Percentiles rank a stretch among this genome's conserved stretches.
Conservation (phyloP, 2,113 vertebrate species). For the Mustela nigripes region DNA sequence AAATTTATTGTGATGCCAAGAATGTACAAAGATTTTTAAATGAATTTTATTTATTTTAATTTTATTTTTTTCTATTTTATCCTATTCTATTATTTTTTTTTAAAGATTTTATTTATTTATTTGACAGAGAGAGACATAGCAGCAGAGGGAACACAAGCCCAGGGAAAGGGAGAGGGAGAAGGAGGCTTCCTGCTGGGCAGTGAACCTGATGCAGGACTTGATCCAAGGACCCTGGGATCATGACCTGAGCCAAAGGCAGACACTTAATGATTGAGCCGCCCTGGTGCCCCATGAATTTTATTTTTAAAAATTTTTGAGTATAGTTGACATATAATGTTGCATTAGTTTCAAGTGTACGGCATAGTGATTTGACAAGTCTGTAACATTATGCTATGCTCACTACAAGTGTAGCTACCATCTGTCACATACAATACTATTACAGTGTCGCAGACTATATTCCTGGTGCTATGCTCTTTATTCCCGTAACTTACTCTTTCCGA, state of each 20-base stretch:
- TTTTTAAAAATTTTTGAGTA: neutral
- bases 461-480: neutral
- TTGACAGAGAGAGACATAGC: too few species aligned
- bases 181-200: too few species aligned
- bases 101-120: too few species aligned
- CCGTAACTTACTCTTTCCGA: neutral
- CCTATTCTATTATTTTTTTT: too few species aligned
- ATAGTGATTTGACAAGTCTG: neutral
- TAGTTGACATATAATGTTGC: neutral
- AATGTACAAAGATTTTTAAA: neutral
- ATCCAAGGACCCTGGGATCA: too few species aligned
- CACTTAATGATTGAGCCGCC: too few species aligned
- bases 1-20: neutral
- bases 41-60: neutral
- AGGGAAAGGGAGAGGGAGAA: too few species aligned
- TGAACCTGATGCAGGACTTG: too few species aligned
- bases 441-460: neutral
- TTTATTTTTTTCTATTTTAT: too few species aligned
- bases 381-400: neutral
- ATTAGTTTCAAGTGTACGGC: neutral
- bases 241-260: too few species aligned
- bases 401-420: neutral
- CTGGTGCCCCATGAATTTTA: neutral
- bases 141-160: too few species aligned
- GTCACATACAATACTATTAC: neutral